Percentiles rank a stretch among this genome's conserved stretches.
These are phyloP conservation scores for Leptopilina myrica DNA, from an alignment of 2,888 invertebrate genomes.

Conservation along the genomic window DNA sequence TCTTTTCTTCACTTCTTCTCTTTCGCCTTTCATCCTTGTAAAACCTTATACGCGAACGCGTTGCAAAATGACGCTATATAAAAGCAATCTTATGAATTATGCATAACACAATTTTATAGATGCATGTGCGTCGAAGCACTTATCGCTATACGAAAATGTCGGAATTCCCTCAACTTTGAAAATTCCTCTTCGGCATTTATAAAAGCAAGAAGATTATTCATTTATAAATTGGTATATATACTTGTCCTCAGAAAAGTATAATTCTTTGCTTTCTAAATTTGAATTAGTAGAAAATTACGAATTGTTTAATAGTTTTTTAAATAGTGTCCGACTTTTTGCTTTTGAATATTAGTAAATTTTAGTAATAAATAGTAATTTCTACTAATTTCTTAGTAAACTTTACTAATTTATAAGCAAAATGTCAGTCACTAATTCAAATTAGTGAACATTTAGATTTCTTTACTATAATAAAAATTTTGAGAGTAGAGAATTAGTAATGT, in stretches of 20 bases:
- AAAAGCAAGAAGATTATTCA: not conserved
- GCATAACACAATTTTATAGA: constrained; percentile 63
- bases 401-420: no score
- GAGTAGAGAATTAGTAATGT: no score
- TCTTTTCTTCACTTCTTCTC: not conserved
- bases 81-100: constrained; percentile 68
- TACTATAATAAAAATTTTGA: no score
- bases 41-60: constrained; percentile 47
- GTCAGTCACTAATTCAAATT: no score
- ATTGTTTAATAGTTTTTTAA: no score
- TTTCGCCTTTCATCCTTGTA: constrained; percentile 43
- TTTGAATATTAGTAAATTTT: no score
- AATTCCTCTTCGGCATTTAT: constrained; percentile 9
- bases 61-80: constrained; percentile 60
- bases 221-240: not conserved
- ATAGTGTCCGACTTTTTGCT: no score
- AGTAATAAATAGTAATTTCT: no score
- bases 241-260: not conserved
- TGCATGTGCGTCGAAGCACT: constrained; percentile 46
- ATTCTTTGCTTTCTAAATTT: no score
- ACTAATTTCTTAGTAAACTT: no score
- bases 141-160: constrained; percentile 9
- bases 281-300: no score
- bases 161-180: constrained; percentile 17
- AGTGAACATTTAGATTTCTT: no score